A percentile compares a stretch with the other conserved stretches of the same genome.
Conservation (phyloP, 2,888 invertebrate species). For the Megastigmus dorsalis region DNA sequence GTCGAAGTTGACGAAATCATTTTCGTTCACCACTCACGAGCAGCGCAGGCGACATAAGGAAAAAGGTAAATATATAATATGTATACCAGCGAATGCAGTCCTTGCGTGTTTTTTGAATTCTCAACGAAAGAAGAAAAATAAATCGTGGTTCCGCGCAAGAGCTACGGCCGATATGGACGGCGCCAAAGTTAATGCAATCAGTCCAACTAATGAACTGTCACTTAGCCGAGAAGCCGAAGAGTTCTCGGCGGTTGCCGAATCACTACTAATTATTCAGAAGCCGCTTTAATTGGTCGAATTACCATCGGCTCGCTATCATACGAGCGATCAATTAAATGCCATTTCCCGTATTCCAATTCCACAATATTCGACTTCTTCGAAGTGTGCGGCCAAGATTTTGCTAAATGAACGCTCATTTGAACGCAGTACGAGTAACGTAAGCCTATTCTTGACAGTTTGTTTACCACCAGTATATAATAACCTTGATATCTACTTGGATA, state of each 20-base stretch:
- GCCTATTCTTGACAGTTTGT: too few species aligned
- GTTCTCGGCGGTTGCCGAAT: background rate
- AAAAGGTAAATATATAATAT: too few species aligned
- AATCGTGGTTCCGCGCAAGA: too few species aligned
- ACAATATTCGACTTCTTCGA: background rate
- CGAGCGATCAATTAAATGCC: background rate
- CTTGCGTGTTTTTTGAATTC: too few species aligned
- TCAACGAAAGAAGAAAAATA: too few species aligned
- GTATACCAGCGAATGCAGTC: too few species aligned
- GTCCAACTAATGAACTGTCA: slow-evolving; percentile 6
- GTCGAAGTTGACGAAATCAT: too few species aligned
- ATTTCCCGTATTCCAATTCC: background rate
- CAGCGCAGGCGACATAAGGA: background rate
- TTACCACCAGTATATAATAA: too few species aligned
- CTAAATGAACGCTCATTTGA: too few species aligned
- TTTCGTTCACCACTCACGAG: background rate
- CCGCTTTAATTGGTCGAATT: slow-evolving; percentile 27
- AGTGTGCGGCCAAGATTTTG: too few species aligned
- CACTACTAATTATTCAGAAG: slow-evolving; percentile 30
- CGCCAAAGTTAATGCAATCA: slow-evolving; percentile 9
- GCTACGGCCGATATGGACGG: background rate
- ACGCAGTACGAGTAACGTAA: too few species aligned
- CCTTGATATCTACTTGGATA: too few species aligned
- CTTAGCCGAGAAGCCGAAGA: background rate
- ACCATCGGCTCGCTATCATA: background rate